These are phyloP conservation scores for Rutilus rutilus DNA, from an alignment of 2,113 vertebrate species.

Conservation along the genomic window DNA sequence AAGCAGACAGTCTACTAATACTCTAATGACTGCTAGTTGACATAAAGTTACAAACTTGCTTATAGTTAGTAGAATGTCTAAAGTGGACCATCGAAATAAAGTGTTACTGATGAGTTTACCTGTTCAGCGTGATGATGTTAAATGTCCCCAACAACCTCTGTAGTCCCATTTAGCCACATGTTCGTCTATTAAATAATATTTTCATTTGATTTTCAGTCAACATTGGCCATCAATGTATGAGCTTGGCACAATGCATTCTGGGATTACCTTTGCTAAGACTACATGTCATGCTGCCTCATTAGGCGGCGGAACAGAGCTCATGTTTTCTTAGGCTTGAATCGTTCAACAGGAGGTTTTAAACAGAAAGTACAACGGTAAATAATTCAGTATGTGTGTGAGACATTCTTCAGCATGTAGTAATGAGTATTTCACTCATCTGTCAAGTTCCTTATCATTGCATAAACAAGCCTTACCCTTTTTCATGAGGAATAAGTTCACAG, in stretches of 20 bases:
- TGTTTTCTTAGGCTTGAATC: conserved; percentile 19
- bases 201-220: no score
- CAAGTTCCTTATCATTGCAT: neutral
- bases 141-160: no score
- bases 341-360: neutral
- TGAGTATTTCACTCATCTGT: neutral
- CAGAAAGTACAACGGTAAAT: conserved; percentile 1
- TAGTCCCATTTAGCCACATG: no score
- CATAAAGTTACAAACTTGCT: no score
- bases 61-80: no score
- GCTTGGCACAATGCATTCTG: neutral
- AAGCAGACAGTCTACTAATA: no score
- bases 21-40: no score
- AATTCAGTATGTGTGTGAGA: neutral
- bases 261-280: neutral
- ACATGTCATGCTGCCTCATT: neutral
- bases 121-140: no score
- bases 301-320: neutral
- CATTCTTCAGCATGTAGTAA: neutral
- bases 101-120: no score
- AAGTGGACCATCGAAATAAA: no score
- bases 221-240: neutral
- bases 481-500: neutral
- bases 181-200: no score
- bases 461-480: conserved; percentile 3